A percentile compares a stretch with the other conserved stretches of the same genome.
Conservation (phyloP, 1,140 invertebrate species). For the Glossosoma conforme region DNA sequence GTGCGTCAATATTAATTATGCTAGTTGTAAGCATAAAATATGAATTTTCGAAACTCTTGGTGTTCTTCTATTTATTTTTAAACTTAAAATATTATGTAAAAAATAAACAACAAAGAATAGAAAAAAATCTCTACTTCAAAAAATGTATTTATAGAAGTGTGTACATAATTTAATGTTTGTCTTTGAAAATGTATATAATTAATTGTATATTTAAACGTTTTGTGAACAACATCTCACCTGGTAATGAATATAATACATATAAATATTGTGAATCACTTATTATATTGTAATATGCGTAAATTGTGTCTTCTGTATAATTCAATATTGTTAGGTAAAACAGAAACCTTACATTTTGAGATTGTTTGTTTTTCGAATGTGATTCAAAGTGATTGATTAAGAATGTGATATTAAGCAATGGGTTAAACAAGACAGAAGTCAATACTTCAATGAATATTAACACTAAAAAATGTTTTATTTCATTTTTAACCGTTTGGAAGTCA, state of each 20-base stretch:
- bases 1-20: too few relatives aligned
- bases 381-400: conserved; percentile 31
- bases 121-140: too few relatives aligned
- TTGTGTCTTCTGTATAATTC: conserved; percentile 29
- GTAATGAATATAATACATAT: background rate
- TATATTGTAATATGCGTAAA: conserved; percentile 17
- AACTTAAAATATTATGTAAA: too few relatives aligned
- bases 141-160: too few relatives aligned
- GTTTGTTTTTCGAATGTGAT: conserved; percentile 23
- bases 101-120: too few relatives aligned
- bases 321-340: conserved; percentile 30
- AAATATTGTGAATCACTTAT: conserved; percentile 6
- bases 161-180: background rate
- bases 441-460: background rate
- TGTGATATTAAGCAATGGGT: conserved; percentile 31
- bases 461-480: too few relatives aligned
- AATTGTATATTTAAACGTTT: background rate
- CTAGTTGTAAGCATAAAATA: too few relatives aligned
- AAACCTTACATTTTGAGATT: conserved; percentile 19
- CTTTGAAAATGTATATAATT: conserved; percentile 5
- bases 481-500: too few relatives aligned
- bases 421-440: too few relatives aligned
- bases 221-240: conserved; percentile 4
- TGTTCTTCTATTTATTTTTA: too few relatives aligned
- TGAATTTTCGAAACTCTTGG: too few relatives aligned